Conservation (phyloP, 2,797 vertebrate species). For the Sciurus vulgaris region DNA sequence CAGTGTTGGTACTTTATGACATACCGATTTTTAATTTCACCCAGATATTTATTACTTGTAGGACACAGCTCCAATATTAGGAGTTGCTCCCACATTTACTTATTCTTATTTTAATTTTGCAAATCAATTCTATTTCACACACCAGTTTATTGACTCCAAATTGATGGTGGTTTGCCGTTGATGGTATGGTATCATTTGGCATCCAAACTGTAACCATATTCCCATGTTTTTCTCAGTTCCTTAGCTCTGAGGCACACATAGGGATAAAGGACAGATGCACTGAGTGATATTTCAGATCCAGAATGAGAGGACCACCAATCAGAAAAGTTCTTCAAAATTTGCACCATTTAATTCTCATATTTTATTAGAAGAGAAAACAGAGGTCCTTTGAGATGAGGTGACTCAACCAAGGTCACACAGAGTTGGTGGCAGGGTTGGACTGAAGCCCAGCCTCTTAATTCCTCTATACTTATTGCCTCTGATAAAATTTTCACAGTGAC, state of each 20-base stretch:
- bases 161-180: background rate
- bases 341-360: background rate
- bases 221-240: background rate
- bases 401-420: conserved; percentile 63
- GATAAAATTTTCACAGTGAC: conserved; percentile 76
- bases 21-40: conserved; percentile 29
- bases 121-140: background rate
- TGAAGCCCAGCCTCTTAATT: conserved; percentile 58
- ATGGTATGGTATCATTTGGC: background rate
- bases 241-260: background rate
- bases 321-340: conserved; percentile 38
- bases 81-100: background rate
- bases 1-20: background rate
- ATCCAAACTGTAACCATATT: background rate
- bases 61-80: background rate
- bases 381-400: background rate
- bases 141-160: background rate
- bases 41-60: background rate
- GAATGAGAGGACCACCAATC: background rate
- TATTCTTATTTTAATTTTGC: background rate
- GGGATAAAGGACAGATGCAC: background rate
- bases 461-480: conserved; percentile 59
- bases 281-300: conserved; percentile 9
- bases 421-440: conserved; percentile 49
- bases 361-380: conserved; percentile 19